Evolutionary conservation across 2,113 vertebrate genomes (phyloP).

Genomic region (Mesoclemmys tuberculata): DNA sequence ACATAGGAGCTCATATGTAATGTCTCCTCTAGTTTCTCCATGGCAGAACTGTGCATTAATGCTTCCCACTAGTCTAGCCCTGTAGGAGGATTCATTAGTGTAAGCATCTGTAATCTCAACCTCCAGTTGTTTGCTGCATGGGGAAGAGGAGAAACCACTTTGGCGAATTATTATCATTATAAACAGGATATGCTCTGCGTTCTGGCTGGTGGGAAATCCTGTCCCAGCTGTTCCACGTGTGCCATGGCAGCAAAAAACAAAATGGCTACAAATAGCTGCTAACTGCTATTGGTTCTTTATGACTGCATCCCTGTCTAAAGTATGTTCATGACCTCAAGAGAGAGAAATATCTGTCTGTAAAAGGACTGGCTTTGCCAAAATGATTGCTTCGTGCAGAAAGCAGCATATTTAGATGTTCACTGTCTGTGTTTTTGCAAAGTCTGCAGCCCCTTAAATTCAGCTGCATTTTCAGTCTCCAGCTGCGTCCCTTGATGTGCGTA

Average conservation of each 20-base stretch:
- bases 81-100: conserved; percentile 9
- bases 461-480: neutral
- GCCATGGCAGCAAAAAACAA: neutral
- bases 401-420: neutral
- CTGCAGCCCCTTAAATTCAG: neutral
- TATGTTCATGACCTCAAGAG: neutral
- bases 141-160: conserved; percentile 30
- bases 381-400: neutral
- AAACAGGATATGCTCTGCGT: neutral
- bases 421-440: neutral
- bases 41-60: neutral
- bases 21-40: neutral
- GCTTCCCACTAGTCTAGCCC: neutral
- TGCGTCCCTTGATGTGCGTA: neutral
- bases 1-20: neutral
- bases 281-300: accelerated
- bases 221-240: conserved; percentile 38
- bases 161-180: conserved; percentile 16
- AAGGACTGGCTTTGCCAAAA: neutral
- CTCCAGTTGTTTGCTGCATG: conserved; percentile 54
- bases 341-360: neutral
- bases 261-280: neutral
- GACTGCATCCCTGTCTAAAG: accelerated
- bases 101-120: neutral
- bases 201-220: neutral